phyloP scores from a whole-genome alignment of 2,113 vertebrate genomes.

The Mesoclemmys tuberculata region DNA sequence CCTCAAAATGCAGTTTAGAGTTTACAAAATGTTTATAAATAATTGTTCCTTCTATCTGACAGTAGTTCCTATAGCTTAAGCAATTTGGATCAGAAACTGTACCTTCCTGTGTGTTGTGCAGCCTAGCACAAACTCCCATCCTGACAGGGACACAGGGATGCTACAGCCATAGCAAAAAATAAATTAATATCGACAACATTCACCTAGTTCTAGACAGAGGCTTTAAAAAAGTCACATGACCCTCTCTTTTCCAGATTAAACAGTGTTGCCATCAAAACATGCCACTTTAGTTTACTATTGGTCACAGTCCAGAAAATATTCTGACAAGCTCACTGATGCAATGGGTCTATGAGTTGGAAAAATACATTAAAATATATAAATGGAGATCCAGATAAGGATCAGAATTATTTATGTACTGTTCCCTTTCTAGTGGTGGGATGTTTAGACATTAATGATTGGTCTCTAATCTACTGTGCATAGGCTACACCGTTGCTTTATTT shows the following conservation, averaged over 20 bases:
- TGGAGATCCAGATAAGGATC: not conserved
- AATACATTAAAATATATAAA: fast-evolving
- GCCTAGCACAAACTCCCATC: not conserved
- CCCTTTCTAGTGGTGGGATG: not conserved
- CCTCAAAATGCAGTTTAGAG: not conserved
- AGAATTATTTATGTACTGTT: not conserved
- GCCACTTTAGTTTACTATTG: not conserved
- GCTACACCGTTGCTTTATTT: not conserved
- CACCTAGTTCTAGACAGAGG: not conserved
- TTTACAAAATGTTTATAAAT: not conserved
- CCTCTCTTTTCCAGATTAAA: not conserved
- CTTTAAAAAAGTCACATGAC: not conserved
- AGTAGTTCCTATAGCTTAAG: not conserved
- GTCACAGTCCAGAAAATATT: not conserved
- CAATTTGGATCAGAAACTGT: not conserved
- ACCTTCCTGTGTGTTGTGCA: not conserved
- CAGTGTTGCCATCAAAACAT: not conserved
- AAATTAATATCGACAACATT: not conserved
- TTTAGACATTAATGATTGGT: not conserved
- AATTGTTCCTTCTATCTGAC: not conserved
- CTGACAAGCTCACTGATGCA: not conserved
- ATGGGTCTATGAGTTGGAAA: fast-evolving
- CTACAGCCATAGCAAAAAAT: not conserved
- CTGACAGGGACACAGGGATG: not conserved
- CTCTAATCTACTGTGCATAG: not conserved